These are phyloP conservation scores for Sesamia inferens DNA, from an alignment of 2,888 invertebrate species.

Conservation along the genomic window DNA sequence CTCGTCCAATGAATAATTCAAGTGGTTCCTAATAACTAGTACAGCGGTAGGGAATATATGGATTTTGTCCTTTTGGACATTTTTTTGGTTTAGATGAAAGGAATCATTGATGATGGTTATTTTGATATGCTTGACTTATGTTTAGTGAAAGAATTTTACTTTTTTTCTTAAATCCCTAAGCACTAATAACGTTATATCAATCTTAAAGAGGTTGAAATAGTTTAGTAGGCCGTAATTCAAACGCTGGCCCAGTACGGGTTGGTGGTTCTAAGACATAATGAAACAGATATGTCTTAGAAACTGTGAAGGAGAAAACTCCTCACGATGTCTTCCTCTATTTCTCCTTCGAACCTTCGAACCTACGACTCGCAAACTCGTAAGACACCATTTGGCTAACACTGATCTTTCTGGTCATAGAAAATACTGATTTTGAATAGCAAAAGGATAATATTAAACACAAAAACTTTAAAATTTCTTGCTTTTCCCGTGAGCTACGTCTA, in stretches of 20 bases:
- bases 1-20: conserved; percentile 88
- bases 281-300: too few species aligned
- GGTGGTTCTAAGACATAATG: too few species aligned
- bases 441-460: neutral
- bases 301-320: too few species aligned
- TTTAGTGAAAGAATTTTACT: neutral
- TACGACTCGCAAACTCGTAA: too few species aligned
- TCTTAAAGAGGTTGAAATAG: too few species aligned
- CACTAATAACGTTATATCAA: neutral
- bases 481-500: neutral
- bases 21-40: conserved; percentile 85
- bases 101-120: conserved; percentile 58
- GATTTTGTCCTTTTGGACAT: conserved; percentile 59
- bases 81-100: conserved; percentile 58
- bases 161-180: neutral
- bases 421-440: neutral
- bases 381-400: too few species aligned
- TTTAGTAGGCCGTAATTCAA: too few species aligned
- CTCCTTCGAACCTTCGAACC: too few species aligned
- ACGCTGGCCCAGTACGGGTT: too few species aligned
- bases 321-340: too few species aligned
- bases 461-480: neutral
- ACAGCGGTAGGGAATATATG: conserved; percentile 57
- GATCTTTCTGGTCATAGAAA: too few species aligned
- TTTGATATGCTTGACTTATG: conserved; percentile 27